Evolutionary conservation across 2,797 vertebrate genomes (phyloP).

Genomic region (Nothura maculosa): DNA sequence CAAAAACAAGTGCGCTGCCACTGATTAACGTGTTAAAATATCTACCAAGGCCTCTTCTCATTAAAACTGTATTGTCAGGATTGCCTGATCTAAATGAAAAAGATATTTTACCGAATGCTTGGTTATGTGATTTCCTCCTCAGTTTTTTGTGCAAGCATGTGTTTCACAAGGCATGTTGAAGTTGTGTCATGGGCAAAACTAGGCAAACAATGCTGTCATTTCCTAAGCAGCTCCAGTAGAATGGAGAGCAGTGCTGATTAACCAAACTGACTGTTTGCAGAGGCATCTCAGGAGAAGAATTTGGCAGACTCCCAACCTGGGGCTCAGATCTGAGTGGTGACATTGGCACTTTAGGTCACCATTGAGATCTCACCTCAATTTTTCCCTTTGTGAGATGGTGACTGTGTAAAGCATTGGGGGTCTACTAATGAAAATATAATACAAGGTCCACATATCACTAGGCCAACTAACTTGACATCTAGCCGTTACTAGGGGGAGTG

Average conservation of each 20-base stretch:
- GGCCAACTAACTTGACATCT: neutral
- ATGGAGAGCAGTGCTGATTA: neutral
- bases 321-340: neutral
- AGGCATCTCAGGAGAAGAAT: neutral
- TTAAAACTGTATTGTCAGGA: conserved; percentile 22
- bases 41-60: neutral
- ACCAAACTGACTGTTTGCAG: neutral
- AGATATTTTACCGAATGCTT: neutral
- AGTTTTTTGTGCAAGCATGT: conserved; percentile 1
- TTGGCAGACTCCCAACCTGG: neutral
- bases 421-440: neutral
- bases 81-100: neutral
- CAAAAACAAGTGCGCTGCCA: neutral
- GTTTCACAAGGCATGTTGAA: neutral
- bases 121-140: neutral
- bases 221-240: neutral
- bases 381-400: neutral
- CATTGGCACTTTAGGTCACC: neutral
- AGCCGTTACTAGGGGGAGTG: neutral
- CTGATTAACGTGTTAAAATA: neutral
- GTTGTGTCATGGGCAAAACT: neutral
- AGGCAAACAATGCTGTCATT: neutral
- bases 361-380: neutral
- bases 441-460: neutral
- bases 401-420: neutral